These are phyloP conservation scores for Arge pagana DNA, from an alignment of 2,888 invertebrate species.

Conservation along the genomic window DNA sequence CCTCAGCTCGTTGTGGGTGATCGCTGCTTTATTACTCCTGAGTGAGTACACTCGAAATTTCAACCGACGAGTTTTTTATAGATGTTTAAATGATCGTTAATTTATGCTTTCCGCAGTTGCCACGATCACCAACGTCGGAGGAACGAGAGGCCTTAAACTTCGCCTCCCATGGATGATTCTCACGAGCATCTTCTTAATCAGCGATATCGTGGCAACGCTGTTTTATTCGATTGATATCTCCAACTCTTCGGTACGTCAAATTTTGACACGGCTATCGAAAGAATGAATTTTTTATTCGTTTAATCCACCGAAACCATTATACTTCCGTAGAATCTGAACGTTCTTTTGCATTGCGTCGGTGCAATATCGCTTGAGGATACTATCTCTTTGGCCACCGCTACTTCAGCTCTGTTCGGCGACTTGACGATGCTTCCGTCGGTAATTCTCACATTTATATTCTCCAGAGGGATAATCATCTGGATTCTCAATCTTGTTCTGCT, in stretches of 20 bases:
- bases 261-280: too few relatives aligned
- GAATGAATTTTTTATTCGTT: not conserved
- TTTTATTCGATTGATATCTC: constrained; percentile 15
- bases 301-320: too few relatives aligned
- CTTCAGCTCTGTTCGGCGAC: constrained; percentile 6
- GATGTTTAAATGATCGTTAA: not conserved
- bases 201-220: constrained; percentile 2
- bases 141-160: constrained; percentile 1
- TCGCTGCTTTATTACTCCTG: constrained; percentile 16
- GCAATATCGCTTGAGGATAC: not conserved
- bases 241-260: constrained; percentile 11
- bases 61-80: not conserved
- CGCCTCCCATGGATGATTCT: constrained; percentile 14
- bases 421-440: constrained; percentile 14
- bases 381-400: constrained; percentile 1
- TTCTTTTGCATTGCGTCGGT: constrained; percentile 11
- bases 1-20: constrained; percentile 10
- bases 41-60: constrained; percentile 8
- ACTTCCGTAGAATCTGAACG: not conserved
- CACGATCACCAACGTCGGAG: constrained; percentile 1
- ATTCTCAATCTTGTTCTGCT: constrained; percentile 14
- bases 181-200: constrained; percentile 11
- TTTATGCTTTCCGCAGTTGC: not conserved
- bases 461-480: constrained; percentile 10
- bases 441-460: constrained; percentile 4